Conservation (phyloP, 2,113 vertebrate species). For the Dasyprocta punctata region DNA sequence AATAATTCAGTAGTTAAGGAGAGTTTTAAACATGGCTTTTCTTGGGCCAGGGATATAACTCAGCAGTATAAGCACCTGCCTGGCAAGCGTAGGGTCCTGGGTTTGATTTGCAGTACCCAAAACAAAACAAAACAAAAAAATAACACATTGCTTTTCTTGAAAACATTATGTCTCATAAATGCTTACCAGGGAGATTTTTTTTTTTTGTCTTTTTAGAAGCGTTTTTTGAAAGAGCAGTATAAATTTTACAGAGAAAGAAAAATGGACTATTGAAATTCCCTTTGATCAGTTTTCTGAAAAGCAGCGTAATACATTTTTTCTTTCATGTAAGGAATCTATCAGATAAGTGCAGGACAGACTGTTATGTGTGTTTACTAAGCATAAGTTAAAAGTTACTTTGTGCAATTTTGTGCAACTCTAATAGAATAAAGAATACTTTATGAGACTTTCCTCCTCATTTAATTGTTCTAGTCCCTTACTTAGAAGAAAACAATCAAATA, state of each 20-base stretch:
- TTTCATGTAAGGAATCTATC: conserved; percentile 43
- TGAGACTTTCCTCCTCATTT: background rate
- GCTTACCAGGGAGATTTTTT: background rate
- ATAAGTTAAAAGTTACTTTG: background rate
- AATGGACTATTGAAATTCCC: conserved; percentile 8
- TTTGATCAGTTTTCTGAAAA: conserved; percentile 46
- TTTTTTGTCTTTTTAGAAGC: background rate
- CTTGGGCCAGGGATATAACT: background rate
- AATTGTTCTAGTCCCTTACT: conserved; percentile 6
- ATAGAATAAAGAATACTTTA: conserved; percentile 25
- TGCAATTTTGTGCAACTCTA: background rate
- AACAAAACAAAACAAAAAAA: too few relatives aligned
- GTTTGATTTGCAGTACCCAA: too few relatives aligned
- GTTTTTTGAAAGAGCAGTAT: background rate
- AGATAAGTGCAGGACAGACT: background rate
- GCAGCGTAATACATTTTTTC: conserved; percentile 26
- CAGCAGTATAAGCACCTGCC: too few relatives aligned
- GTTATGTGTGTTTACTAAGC: background rate
- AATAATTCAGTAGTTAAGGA: background rate
- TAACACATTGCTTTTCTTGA: conserved; percentile 10
- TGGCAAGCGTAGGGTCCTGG: too few relatives aligned
- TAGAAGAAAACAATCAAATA: conserved; percentile 25
- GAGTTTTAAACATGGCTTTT: conserved; percentile 48
- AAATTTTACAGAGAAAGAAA: conserved; percentile 41
- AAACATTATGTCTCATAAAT: background rate